These are phyloP conservation scores for Campylomormyrus numenius DNA, from an alignment of 2,113 vertebrate species.

Conservation along the genomic window DNA sequence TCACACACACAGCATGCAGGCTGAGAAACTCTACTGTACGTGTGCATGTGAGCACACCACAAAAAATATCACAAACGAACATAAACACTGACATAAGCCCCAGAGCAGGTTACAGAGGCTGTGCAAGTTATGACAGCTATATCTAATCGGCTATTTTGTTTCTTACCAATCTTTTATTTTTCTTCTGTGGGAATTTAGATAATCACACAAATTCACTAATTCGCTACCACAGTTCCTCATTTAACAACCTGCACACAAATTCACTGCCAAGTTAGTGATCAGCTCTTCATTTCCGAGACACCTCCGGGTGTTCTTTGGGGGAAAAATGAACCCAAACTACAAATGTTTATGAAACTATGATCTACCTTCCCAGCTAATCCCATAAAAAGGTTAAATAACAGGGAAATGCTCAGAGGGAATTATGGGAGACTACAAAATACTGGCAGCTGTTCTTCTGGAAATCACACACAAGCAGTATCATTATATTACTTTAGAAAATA, in stretches of 20 bases:
- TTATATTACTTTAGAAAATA: not conserved
- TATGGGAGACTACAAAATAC: not conserved
- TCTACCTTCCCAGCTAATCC: not conserved
- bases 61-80: not conserved
- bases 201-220: not conserved
- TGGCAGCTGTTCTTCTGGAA: not conserved
- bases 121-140: not conserved
- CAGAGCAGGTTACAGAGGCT: not conserved
- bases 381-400: not conserved
- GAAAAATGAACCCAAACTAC: not conserved
- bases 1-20: not conserved
- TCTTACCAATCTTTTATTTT: not conserved
- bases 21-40: not conserved
- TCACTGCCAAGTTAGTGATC: not conserved
- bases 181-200: not conserved
- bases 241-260: conserved; percentile 11
- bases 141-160: not conserved
- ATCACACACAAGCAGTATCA: not conserved
- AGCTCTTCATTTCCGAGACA: not conserved
- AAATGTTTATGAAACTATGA: not conserved
- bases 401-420: not conserved
- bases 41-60: not conserved
- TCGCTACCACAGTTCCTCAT: not conserved
- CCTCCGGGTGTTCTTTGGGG: not conserved
- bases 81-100: not conserved